These are phyloP conservation scores for Philypnodon macrostomus DNA, from an alignment of 2,797 vertebrate species.

Conservation along the genomic window DNA sequence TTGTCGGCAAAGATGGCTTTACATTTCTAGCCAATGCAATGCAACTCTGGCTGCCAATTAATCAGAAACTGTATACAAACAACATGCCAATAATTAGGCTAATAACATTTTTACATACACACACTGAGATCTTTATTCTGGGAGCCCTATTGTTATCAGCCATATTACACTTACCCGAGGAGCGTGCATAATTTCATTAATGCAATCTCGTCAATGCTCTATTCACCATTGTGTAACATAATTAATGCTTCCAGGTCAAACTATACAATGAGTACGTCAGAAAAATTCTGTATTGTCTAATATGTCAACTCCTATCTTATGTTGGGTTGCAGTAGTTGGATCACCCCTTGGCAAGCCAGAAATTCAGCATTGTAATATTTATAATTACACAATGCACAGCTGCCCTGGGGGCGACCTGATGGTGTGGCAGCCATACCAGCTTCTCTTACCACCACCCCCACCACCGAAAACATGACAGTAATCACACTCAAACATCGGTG, in stretches of 20 bases:
- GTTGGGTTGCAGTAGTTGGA: too few relatives aligned
- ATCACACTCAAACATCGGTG: too few relatives aligned
- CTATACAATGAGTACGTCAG: slow-evolving; percentile 1
- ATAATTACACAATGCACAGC: too few relatives aligned
- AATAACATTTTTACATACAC: slow-evolving; percentile 46
- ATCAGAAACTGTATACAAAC: slow-evolving; percentile 59
- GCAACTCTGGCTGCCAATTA: slow-evolving; percentile 47
- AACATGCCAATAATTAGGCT: slow-evolving; percentile 52
- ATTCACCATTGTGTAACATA: slow-evolving; percentile 1
- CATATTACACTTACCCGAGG: slow-evolving; percentile 50
- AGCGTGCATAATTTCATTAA: slow-evolving; percentile 48
- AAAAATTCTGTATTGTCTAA: too few relatives aligned
- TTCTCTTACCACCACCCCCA: too few relatives aligned
- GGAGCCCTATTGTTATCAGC: slow-evolving; percentile 53
- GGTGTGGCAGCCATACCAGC: too few relatives aligned
- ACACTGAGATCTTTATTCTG: slow-evolving; percentile 44
- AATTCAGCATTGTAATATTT: too few relatives aligned
- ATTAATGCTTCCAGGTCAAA: slow-evolving; percentile 10
- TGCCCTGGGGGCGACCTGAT: too few relatives aligned
- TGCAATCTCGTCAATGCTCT: not conserved
- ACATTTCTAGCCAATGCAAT: slow-evolving; percentile 40
- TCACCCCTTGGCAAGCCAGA: too few relatives aligned
- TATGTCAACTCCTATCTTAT: not conserved
- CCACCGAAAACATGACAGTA: too few relatives aligned
- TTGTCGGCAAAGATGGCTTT: slow-evolving; percentile 36